These are phyloP conservation scores for Aleiodes leptofemur DNA, from an alignment of 2,888 invertebrate species.

Conservation along the genomic window DNA sequence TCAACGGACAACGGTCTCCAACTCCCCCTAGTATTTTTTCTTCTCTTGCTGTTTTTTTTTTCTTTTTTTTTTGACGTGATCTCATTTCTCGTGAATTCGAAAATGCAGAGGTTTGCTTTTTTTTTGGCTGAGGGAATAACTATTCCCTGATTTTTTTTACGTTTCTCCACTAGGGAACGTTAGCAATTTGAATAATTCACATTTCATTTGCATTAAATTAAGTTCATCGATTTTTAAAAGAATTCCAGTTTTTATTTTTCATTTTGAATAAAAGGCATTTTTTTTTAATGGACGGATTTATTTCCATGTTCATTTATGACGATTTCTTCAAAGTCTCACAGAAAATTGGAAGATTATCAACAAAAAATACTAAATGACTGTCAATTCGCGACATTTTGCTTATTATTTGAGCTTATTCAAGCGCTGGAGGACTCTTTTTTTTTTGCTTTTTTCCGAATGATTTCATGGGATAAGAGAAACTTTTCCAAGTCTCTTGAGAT, in stretches of 20 bases:
- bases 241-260: background rate
- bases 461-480: constrained; percentile 18
- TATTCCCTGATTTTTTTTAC: constrained; percentile 52
- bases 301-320: no score
- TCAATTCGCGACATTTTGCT: no score
- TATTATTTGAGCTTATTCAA: no score
- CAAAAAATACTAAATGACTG: no score
- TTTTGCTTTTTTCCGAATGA: background rate
- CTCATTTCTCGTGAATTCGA: constrained; percentile 56
- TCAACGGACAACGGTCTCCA: constrained; percentile 27
- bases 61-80: constrained; percentile 16
- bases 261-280: no score
- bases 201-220: no score
- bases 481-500: constrained; percentile 36
- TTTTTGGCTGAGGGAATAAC: constrained; percentile 60
- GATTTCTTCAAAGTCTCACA: no score
- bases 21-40: constrained; percentile 18
- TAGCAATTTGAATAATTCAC: constrained; percentile 9
- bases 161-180: background rate
- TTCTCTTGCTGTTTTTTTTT: no score
- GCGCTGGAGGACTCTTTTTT: background rate
- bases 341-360: no score
- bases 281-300: no score
- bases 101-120: constrained; percentile 65
- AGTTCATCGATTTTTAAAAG: background rate